Evolutionary conservation across 2,113 vertebrate genomes (phyloP).

Genomic region (Rana temporaria): DNA sequence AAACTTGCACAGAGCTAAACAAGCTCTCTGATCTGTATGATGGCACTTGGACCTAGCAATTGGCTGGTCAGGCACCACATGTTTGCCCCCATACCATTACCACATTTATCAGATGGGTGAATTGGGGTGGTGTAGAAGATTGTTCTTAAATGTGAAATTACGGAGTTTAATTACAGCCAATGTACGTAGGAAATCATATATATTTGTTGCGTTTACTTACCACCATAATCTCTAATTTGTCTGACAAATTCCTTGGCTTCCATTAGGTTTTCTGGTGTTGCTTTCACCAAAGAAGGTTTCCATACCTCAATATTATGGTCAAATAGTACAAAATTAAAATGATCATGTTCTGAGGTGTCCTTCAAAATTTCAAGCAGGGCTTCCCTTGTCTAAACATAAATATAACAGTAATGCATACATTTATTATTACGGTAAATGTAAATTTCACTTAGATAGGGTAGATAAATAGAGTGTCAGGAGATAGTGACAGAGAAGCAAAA

Average conservation of each 20-base stretch:
- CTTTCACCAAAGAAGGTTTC: constrained; percentile 81
- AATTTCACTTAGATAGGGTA: too few relatives aligned
- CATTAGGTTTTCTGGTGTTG: constrained; percentile 75
- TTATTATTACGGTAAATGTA: neutral
- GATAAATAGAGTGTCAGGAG: too few relatives aligned
- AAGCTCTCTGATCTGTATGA: too few relatives aligned
- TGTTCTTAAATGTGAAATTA: too few relatives aligned
- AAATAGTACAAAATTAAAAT: constrained; percentile 87
- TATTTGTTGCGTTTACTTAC: neutral
- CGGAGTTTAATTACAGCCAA: too few relatives aligned
- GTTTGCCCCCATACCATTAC: too few relatives aligned
- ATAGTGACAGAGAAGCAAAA: too few relatives aligned
- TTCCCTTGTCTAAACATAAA: constrained; percentile 75
- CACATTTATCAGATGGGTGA: too few relatives aligned
- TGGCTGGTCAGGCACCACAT: too few relatives aligned
- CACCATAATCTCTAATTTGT: constrained; percentile 62
- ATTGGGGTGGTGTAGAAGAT: too few relatives aligned
- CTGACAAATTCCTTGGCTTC: constrained; percentile 78
- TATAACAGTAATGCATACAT: neutral
- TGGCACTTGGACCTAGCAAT: too few relatives aligned
- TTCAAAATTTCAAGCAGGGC: constrained; percentile 86
- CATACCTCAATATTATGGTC: constrained; percentile 70
- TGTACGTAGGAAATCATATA: neutral
- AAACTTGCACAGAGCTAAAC: too few relatives aligned
- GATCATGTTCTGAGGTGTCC: constrained; percentile 80